Evolutionary conservation across 2,888 invertebrate species (phyloP), one percentile per base, ranked within the genome.

Genomic region (Philonicus albiceps): DNA sequence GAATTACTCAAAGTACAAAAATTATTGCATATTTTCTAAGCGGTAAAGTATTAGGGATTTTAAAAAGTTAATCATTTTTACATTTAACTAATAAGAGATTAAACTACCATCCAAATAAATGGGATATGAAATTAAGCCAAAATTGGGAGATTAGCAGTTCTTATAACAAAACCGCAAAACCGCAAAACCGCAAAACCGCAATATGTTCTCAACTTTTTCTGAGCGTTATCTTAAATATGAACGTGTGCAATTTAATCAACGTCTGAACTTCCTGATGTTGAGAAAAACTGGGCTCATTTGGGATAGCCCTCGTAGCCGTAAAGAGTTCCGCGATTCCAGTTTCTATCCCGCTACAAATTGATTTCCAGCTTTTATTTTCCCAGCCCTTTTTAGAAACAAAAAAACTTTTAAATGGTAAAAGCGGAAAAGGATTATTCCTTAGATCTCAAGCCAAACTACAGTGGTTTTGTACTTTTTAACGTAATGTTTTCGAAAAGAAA

Each of bases 181-280:
- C 37, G 37, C 37, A 37, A 43, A 43, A n/a, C n/a, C n/a, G n/a
- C n/a, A n/a, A n/a, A n/a, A n/a, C n/a, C n/a, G n/a, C n/a, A n/a
- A n/a, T n/a, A 34, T 43, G 6, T 13, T 31, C 49, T 22, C 53
- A 11, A 78, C n/a, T 40, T 78, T 43, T 22, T 31, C 16, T 64
- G n/a, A 5, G 55, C 30, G 53, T 81, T 55, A 31, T 34, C 55
- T 55, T n/a, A 34, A 81, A 81, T 81, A 55, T 11, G 40, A 43
- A 16, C 55, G n/a, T 81, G 55, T 34, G n/a, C 64, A 81, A 81
- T 81, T 81, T 78, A 78, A 78, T 78, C 78, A 78, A 49, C 27
- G 49, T 78, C 78, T 49, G 49, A 78, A 43, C 49, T 78, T 78
- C 64, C 7, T 64, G 27, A 64, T 64, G 27, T 11, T 64, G 27